A percentile compares a stretch with the other conserved stretches of the same genome.
These are phyloP conservation scores for Prolemur simus DNA, from an alignment of 2,113 vertebrate species.

Conservation along the genomic window DNA sequence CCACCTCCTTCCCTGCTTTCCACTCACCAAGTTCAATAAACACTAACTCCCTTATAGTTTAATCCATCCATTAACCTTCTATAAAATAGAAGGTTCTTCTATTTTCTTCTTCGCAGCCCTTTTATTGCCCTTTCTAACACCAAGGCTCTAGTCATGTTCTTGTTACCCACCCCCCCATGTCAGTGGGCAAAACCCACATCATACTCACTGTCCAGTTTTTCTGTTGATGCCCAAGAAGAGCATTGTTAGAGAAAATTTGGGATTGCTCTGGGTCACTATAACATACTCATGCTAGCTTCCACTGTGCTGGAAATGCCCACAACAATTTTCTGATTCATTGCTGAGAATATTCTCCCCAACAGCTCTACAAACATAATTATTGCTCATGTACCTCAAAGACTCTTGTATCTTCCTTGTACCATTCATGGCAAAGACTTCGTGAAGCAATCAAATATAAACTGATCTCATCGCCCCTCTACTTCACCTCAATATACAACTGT, in stretches of 20 bases:
- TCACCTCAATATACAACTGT: not conserved
- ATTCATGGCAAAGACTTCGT: not conserved
- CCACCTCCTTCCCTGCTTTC: not conserved
- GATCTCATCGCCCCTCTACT: not conserved
- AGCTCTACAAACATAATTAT: not conserved
- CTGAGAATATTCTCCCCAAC: not conserved
- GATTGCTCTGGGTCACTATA: not conserved
- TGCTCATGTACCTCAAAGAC: not conserved
- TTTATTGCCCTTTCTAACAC: not conserved
- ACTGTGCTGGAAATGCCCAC: not conserved
- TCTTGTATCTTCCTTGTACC: not conserved
- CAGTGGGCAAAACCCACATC: not conserved
- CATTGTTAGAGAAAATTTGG: not conserved
- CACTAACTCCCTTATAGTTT: not conserved
- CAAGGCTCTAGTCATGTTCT: not conserved
- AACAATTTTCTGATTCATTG: not conserved
- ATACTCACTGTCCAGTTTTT: not conserved
- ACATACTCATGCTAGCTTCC: not conserved
- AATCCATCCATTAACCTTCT: not conserved
- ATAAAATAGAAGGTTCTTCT: not conserved
- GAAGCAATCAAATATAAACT: not conserved
- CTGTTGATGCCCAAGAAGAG: not conserved
- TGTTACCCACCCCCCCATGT: not conserved
- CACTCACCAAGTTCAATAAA: not conserved
- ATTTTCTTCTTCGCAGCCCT: not conserved